These are phyloP conservation scores for Spheniscus mendiculus DNA, from an alignment of 2,113 vertebrate genomes.

Conservation along the genomic window DNA sequence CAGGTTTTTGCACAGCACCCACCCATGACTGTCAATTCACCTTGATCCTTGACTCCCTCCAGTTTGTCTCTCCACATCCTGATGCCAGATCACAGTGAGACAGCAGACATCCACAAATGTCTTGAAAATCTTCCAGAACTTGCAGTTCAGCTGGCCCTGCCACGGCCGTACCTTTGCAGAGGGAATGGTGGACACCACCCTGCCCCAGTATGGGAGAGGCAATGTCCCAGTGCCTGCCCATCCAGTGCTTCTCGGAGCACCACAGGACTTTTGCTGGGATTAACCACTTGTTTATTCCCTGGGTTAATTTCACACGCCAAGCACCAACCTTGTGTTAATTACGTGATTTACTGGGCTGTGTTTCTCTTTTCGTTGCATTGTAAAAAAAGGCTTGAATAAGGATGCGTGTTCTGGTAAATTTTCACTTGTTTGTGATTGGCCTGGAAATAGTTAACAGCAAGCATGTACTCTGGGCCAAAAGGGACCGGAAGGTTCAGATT, in stretches of 20 bases:
- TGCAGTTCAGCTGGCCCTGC: background rate
- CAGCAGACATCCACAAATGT: too few relatives aligned
- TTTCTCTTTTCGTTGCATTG: conserved; percentile 39
- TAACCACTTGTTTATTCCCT: conserved; percentile 58
- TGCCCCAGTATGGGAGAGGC: background rate
- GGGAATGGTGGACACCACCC: background rate
- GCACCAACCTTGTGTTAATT: conserved; percentile 56
- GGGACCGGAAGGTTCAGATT: conserved; percentile 23
- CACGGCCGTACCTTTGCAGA: background rate
- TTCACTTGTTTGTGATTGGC: conserved; percentile 16
- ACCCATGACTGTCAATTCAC: background rate
- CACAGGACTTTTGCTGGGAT: background rate
- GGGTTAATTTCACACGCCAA: conserved; percentile 60
- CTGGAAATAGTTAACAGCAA: conserved; percentile 45
- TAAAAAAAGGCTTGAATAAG: conserved; percentile 47
- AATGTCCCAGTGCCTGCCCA: background rate
- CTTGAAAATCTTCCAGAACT: background rate
- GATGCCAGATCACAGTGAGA: fast-evolving
- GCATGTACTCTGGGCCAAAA: background rate
- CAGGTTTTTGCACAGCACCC: background rate
- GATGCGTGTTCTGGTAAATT: conserved; percentile 31
- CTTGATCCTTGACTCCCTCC: background rate
- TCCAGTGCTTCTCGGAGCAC: background rate
- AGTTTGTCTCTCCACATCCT: background rate
- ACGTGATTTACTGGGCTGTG: conserved; percentile 41